Evolutionary conservation across 2,113 vertebrate genomes (phyloP).

Genomic region (Muscicapa adusta): DNA sequence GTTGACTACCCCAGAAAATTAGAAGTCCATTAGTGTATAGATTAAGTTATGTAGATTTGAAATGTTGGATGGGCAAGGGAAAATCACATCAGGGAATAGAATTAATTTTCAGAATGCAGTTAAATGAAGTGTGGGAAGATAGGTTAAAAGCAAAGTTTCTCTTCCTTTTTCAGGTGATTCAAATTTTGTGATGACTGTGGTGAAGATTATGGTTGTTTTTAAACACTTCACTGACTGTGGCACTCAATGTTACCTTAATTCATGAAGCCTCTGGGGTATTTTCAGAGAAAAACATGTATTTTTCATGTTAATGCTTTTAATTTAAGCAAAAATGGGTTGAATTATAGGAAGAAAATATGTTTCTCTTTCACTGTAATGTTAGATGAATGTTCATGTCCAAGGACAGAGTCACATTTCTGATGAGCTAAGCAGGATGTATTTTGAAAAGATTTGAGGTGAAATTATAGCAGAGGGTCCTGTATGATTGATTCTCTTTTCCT

Average conservation of each 20-base stretch:
- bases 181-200: not conserved
- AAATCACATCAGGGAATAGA: not conserved
- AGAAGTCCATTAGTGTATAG: conserved; percentile 20
- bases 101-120: not conserved
- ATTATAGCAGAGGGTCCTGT: not conserved
- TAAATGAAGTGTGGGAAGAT: not conserved
- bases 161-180: not conserved
- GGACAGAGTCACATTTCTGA: not conserved
- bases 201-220: not conserved
- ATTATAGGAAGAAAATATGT: not conserved
- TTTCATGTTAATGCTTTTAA: not conserved
- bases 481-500: not conserved
- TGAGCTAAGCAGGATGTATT: not conserved
- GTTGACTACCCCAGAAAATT: conserved; percentile 58
- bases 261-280: not conserved
- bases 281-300: not conserved
- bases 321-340: not conserved
- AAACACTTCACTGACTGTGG: not conserved
- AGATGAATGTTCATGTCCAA: not conserved
- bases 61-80: not conserved
- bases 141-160: conserved; percentile 8
- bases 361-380: not conserved
- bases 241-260: not conserved
- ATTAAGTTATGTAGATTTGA: conserved; percentile 39
- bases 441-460: not conserved